Conservation (phyloP, 2,888 invertebrate genomes). For the Eilema depressum region DNA sequence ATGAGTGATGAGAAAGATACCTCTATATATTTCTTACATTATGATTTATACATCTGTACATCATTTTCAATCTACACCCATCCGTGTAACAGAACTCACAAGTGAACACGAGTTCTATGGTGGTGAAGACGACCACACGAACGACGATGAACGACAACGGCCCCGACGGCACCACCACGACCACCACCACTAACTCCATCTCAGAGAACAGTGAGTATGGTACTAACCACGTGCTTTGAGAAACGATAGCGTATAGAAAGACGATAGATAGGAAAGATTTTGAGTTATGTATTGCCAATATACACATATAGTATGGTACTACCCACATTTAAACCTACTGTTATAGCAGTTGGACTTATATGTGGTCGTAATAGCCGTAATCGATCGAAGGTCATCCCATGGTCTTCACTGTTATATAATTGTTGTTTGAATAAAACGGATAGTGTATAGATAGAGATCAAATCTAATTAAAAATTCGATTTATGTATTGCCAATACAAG, state of each 20-base stretch:
- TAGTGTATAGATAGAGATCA: too few relatives aligned
- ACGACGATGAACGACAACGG: conserved; percentile 83
- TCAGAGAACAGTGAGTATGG: conserved; percentile 86
- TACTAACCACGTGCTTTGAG: background rate
- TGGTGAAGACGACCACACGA: conserved; percentile 88
- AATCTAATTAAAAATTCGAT: too few relatives aligned
- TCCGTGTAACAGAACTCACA: conserved; percentile 75
- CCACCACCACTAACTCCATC: conserved; percentile 73
- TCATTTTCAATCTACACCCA: background rate
- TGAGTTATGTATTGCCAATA: background rate
- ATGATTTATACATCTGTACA: background rate
- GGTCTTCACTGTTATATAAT: too few relatives aligned
- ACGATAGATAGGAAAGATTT: background rate
- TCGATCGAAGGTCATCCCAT: too few relatives aligned
- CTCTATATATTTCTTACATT: too few relatives aligned
- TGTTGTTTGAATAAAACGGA: too few relatives aligned
- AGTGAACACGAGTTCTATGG: conserved; percentile 85
- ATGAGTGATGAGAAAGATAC: too few relatives aligned
- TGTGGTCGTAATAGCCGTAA: too few relatives aligned
- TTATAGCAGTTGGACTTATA: too few relatives aligned
- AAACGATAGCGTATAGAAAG: background rate
- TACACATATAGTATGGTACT: too few relatives aligned
- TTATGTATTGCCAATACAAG: too few relatives aligned
- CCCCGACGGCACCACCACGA: conserved; percentile 71
- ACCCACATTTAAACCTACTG: too few relatives aligned